Evolutionary conservation across 2,888 invertebrate genomes (phyloP).

Genomic region (Tetrapedia diversipes): DNA sequence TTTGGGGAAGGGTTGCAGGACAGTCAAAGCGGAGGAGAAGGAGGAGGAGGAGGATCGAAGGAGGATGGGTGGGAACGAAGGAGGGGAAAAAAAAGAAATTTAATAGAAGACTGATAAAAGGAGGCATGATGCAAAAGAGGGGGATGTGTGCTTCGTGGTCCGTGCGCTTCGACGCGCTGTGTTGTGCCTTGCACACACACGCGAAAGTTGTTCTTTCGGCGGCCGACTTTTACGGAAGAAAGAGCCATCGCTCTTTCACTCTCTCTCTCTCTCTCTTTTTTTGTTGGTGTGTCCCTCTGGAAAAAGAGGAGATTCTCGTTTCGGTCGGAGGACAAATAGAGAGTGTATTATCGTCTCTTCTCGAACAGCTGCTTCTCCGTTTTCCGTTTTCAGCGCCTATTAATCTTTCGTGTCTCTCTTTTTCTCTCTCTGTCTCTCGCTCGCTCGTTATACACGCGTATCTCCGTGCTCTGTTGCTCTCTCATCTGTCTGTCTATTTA

Average conservation of each 20-base stretch:
- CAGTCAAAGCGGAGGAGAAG: neutral
- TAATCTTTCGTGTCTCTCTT: no score
- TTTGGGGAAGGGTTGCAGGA: constrained; percentile 32
- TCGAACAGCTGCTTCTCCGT: constrained; percentile 54
- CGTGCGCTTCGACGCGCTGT: constrained; percentile 58
- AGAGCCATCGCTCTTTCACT: constrained; percentile 4
- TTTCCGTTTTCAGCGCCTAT: constrained; percentile 45
- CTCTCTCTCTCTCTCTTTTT: neutral
- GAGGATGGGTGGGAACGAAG: neutral
- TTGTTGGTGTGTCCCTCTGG: constrained; percentile 9
- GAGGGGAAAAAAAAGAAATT: neutral
- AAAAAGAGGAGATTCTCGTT: constrained; percentile 63
- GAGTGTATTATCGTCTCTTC: constrained; percentile 39
- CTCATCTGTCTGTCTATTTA: constrained; percentile 3
- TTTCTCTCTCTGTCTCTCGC: constrained; percentile 34
- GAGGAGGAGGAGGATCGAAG: neutral
- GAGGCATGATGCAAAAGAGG: constrained; percentile 41
- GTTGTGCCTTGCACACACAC: constrained; percentile 45
- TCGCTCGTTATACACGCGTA: neutral
- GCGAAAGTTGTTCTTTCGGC: constrained; percentile 46
- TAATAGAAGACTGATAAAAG: constrained; percentile 28
- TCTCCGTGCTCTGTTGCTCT: neutral
- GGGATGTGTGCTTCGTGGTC: constrained; percentile 62
- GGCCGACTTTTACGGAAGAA: constrained; percentile 33
- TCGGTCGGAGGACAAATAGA: constrained; percentile 23